Evolutionary conservation across 2,797 vertebrate genomes (phyloP), one percentile per base, ranked within the genome.

Genomic region (Choloepus didactylus): DNA sequence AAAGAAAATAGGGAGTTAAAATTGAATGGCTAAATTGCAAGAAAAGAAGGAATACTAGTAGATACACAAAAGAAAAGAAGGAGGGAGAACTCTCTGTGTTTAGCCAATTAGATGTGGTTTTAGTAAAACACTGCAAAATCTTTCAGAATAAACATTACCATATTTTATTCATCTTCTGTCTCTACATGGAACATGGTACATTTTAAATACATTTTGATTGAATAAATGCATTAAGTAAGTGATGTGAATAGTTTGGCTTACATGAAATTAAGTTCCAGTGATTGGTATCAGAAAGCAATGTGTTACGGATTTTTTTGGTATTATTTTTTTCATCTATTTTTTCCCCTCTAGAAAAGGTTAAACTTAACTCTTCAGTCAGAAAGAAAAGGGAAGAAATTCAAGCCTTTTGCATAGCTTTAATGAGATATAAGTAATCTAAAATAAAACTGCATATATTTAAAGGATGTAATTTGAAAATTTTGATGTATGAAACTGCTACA

Each of bases 131-230:
- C 27, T 12, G 9, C 51, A 2, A 80, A 8, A 23, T 44, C 35
- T 93, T 7, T 69, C 35, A 86, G 21, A 88, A 70, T 15, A 67
- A 41, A 2, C 4, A 44, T 64, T 66, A 6, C 16, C 25, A 14
- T 9, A 1, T 16, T 87, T 83, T 80, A 16, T 70, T 25, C 44
- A 25, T 73, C n/a, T 87, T 0, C 2, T 89, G 15, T 14, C 6
- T 21, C 0, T 46, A n/a, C 10, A 64, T 51, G 6, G 12, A 8
- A 73, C 16, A 31, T 7, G 31, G 4, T 62, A 44, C 8, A 77
- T 94, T 93, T 95, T 66, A 2, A 89, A 54, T 89, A 60, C 9
- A 70, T 38, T 67, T 44, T 87, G 9, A 62, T 51, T 70, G 15
- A 85, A 54, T 21, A 77, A 88, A 88, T 76, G n/a, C 11, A 56